These are phyloP conservation scores for Polypterus bichir DNA, from an alignment of 2,113 vertebrate genomes.

Conservation along the genomic window DNA sequence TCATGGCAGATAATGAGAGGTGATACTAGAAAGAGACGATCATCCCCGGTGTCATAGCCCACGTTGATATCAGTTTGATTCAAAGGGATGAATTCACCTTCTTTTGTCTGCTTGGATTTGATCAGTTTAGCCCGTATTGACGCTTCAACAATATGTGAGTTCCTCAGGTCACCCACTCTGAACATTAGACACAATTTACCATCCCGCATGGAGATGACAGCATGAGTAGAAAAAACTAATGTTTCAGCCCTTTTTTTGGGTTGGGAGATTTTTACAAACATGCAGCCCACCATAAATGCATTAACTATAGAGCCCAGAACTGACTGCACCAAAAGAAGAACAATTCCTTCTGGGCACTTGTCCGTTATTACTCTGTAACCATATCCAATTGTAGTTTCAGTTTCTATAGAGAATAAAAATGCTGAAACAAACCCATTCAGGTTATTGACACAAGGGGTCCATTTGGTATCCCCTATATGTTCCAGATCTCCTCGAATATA, in stretches of 20 bases:
- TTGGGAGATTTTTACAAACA: conserved; percentile 98
- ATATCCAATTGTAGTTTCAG: conserved; percentile 97
- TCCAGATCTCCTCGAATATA: conserved; percentile 91
- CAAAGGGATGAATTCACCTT: conserved; percentile 95
- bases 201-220: conserved; percentile 92
- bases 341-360: conserved; percentile 90
- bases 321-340: conserved; percentile 88
- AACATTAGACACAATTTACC: conserved; percentile 96
- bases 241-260: conserved; percentile 98
- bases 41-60: conserved; percentile 92
- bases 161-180: conserved; percentile 89
- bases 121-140: conserved; percentile 96
- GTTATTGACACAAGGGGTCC: conserved; percentile 95
- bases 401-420: conserved; percentile 97
- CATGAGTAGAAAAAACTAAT: conserved; percentile 90
- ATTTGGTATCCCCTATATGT: conserved; percentile 73
- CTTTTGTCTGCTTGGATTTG: conserved; percentile 97
- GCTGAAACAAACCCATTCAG: conserved; percentile 92
- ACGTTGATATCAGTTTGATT: conserved; percentile 98
- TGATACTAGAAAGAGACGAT: conserved; percentile 93
- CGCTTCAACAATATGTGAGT: conserved; percentile 98
- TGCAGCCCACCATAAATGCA: conserved; percentile 98
- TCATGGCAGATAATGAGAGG: conserved; percentile 97
- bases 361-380: conserved; percentile 96
- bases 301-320: conserved; percentile 97